These are phyloP conservation scores for Ostrea denselamellosa DNA, from an alignment of 1,140 invertebrate genomes.

Conservation along the genomic window DNA sequence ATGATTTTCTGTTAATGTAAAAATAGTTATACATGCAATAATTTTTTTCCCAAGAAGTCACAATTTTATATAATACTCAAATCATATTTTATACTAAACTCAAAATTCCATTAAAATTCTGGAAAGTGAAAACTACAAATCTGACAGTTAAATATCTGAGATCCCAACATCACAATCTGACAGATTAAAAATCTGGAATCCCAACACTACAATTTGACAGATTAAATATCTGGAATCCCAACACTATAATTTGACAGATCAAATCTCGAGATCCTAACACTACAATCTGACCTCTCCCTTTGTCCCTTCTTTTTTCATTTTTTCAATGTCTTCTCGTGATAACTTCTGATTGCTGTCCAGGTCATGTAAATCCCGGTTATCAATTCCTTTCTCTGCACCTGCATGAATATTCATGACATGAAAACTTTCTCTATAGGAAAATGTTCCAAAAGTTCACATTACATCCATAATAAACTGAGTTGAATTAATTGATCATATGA, in stretches of 20 bases:
- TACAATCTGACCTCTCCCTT: conserved; percentile 81
- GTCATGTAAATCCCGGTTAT: conserved; percentile 92
- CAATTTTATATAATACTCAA: too few relatives aligned
- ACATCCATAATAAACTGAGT: too few relatives aligned
- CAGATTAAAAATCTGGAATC: not conserved
- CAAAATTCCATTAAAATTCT: too few relatives aligned
- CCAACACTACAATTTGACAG: not conserved
- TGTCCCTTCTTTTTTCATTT: conserved; percentile 86
- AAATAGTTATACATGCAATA: not conserved
- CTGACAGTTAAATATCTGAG: too few relatives aligned
- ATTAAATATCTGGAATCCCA: not conserved
- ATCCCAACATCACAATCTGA: too few relatives aligned
- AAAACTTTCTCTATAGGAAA: not conserved
- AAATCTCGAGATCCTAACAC: too few relatives aligned
- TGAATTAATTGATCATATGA: too few relatives aligned
- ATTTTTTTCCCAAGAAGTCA: too few relatives aligned
- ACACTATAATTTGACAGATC: not conserved
- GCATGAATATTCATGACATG: not conserved
- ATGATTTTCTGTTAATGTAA: conserved; percentile 87
- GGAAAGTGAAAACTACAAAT: too few relatives aligned
- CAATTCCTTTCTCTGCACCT: conserved; percentile 81
- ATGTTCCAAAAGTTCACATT: too few relatives aligned
- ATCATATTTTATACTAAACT: too few relatives aligned
- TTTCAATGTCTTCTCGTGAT: conserved; percentile 89
- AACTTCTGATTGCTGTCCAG: conserved; percentile 91